A percentile compares a stretch with the other conserved stretches of the same genome.
phyloP scores from a whole-genome alignment of 2,888 invertebrate genomes.

The Opisthograptis luteolata region DNA sequence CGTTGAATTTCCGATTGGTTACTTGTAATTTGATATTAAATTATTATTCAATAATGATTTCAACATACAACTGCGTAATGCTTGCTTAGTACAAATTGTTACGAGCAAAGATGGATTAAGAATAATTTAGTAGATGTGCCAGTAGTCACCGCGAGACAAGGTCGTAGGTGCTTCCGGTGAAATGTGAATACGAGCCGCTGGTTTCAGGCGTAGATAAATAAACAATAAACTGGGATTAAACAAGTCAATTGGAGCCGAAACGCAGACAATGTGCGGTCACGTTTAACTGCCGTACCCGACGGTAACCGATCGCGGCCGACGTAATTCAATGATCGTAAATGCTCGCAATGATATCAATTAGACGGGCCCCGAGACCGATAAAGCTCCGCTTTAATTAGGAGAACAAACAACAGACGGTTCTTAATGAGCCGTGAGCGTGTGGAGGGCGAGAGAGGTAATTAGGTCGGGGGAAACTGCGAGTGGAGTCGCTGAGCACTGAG shows the following conservation, averaged over 20 bases:
- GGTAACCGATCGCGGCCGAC: slow-evolving; percentile 74
- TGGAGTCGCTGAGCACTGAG: slow-evolving; percentile 48
- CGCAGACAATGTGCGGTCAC: slow-evolving; percentile 80
- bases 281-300: slow-evolving; percentile 74
- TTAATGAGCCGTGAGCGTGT: slow-evolving; percentile 81
- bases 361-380: slow-evolving; percentile 77
- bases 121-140: neutral
- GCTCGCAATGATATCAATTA: slow-evolving; percentile 83
- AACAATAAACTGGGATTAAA: slow-evolving; percentile 80
- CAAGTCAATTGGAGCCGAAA: slow-evolving; percentile 76
- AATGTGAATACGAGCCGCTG: slow-evolving; percentile 13
- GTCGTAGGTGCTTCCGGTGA: slow-evolving; percentile 41
- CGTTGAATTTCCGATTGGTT: slow-evolving; percentile 53
- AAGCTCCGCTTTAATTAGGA: slow-evolving; percentile 83
- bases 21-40: slow-evolving; percentile 40
- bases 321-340: slow-evolving; percentile 83
- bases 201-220: slow-evolving; percentile 66
- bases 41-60: neutral
- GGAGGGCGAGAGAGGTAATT: slow-evolving; percentile 78
- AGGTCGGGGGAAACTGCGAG: slow-evolving; percentile 65
- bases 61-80: no score
- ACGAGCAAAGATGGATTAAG: no score
- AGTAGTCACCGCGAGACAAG: slow-evolving; percentile 40
- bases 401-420: slow-evolving; percentile 82
- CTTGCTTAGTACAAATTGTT: no score